A percentile compares a stretch with the other conserved stretches of the same genome.
phyloP scores from a whole-genome alignment of 2,888 invertebrate genomes.

The Chirona hameri region DNA sequence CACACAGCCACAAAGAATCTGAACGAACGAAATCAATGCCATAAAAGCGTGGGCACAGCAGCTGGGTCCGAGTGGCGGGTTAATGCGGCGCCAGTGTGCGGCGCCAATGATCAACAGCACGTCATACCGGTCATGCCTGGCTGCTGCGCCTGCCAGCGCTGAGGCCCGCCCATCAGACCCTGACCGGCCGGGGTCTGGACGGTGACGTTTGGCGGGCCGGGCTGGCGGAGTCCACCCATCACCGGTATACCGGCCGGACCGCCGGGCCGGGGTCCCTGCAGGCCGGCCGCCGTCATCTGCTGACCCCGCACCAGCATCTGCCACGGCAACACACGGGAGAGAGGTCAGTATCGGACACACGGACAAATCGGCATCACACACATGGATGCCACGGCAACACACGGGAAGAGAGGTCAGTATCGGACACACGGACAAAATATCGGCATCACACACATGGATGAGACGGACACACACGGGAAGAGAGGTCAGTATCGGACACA shows the following conservation, averaged over 20 bases:
- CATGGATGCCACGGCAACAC: background rate
- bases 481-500: background rate
- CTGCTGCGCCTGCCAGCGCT: background rate
- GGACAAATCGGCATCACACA: too few species aligned
- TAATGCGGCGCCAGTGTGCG: too few species aligned
- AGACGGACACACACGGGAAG: background rate
- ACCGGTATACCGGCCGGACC: background rate
- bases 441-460: too few species aligned
- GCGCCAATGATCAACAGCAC: too few species aligned
- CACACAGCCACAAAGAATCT: too few species aligned
- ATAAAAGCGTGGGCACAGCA: too few species aligned
- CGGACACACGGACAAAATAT: too few species aligned
- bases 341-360: background rate
- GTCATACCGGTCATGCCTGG: background rate
- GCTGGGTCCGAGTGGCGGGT: too few species aligned
- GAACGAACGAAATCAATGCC: too few species aligned
- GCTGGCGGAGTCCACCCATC: background rate
- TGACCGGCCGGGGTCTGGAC: background rate
- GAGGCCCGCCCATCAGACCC: background rate
- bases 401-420: background rate
- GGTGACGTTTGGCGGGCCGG: conserved; percentile 10
- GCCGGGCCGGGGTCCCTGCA: background rate
- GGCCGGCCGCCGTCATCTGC: background rate
- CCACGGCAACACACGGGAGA: background rate
- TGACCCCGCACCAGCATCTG: background rate